Base-by-base conservation (phyloP, 2,797 vertebrate genomes). In the Hyperoplus immaculatus region DNA sequence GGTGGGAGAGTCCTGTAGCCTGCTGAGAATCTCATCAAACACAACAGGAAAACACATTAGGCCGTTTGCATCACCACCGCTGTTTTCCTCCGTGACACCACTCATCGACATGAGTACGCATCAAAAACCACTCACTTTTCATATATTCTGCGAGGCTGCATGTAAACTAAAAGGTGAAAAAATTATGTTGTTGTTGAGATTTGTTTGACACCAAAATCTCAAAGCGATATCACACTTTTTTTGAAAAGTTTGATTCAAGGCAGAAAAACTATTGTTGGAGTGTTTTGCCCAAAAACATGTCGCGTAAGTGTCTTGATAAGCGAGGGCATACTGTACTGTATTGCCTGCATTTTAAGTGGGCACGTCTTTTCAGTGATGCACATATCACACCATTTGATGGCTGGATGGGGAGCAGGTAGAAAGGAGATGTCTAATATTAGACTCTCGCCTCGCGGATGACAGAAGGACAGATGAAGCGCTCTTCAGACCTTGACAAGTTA, bases 1-100 rank as follows among this genome's bases (percentile, higher is more conserved):
- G 61, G 79, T 15, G 74, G 59, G 29, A 42, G 74, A 81, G 72
- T 77, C 64, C 66, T 64, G 86, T 77, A 57, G 66, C 90, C 87
- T 77, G 86, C 91, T 87, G 88, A 66, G 89, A 89, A 88, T 83
- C 84, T 89, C 91, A 90, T 91, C 86, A 88, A 83, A 85, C 55
- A 87, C 66, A 65, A 81, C 72, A 82, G 70, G 78, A 85, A 90
- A 88, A 84, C 80, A 89, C 86, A 92, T 89, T 90, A 86, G 77
- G 66, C 51, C 67, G 56, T 16, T 73, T 62, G 78, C 81, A 69
- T 77, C 80, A 15, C 69, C 51, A 62, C 5, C 3, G 29, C 75
- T 49, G 72, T 66, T 84, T 64, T 39, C 39, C 59, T 63, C 78
- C 84, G 68, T 4, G 64, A 77, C 4, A 69, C 79, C 72, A 63